Conservation (phyloP, 37 sponge, comb jelly and placozoan species). For the Mnemiopsis leidyi region DNA sequence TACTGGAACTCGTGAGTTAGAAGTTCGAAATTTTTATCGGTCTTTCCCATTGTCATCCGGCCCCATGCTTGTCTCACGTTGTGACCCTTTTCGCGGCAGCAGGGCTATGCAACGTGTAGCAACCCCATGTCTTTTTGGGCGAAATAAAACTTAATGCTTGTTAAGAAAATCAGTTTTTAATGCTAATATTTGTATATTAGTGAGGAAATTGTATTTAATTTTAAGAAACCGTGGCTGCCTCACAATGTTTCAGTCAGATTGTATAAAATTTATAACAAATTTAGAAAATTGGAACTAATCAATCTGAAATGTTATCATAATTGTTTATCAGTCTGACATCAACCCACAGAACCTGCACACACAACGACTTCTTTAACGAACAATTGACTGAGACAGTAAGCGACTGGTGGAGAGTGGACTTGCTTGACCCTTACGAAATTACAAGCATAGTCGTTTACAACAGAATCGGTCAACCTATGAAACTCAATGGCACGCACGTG, state of each 20-base stretch:
- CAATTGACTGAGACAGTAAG: not conserved
- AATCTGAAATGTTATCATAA: too few relatives aligned
- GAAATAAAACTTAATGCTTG: too few relatives aligned
- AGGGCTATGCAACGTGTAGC: not conserved
- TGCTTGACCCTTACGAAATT: not conserved
- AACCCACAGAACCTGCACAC: not conserved
- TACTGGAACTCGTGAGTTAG: not conserved
- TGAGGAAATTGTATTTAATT: too few relatives aligned
- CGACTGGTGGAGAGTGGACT: not conserved
- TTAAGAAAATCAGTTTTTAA: too few relatives aligned
- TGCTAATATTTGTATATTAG: not conserved
- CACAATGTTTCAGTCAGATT: not conserved
- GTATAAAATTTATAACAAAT: too few relatives aligned
- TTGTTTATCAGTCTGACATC: too few relatives aligned
- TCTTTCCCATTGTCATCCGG: too few relatives aligned
- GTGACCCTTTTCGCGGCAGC: too few relatives aligned
- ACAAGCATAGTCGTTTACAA: not conserved
- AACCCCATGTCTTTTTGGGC: not conserved
- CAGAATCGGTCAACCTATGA: not conserved
- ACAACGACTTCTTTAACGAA: not conserved
- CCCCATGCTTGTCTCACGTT: too few relatives aligned
- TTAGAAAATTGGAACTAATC: too few relatives aligned
- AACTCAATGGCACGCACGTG: not conserved
- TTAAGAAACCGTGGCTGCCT: too few relatives aligned
- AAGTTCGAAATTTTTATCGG: not conserved